phyloP scores from a whole-genome alignment of 2,888 invertebrate genomes.

The Stenotaenia linearis region DNA sequence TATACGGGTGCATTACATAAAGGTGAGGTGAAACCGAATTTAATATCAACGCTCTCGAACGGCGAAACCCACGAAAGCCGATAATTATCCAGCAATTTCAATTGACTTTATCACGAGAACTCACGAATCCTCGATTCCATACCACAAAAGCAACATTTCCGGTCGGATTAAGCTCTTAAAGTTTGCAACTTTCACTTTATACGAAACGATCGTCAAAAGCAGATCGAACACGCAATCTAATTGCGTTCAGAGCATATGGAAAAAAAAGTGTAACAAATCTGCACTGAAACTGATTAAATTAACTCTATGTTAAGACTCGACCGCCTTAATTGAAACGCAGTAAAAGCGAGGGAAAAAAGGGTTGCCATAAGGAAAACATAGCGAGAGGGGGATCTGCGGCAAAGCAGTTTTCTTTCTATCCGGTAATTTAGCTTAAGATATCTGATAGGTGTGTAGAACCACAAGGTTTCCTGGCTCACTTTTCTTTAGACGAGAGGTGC shows the following conservation, averaged over 20 bases:
- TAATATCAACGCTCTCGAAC: too few species aligned
- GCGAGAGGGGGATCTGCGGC: not conserved
- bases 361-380: constrained; percentile 2
- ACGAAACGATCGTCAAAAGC: not conserved
- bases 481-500: constrained; percentile 11
- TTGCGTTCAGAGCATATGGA: not conserved
- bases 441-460: constrained; percentile 11
- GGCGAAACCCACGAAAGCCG: too few species aligned
- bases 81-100: too few species aligned
- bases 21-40: too few species aligned
- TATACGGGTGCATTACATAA: too few species aligned
- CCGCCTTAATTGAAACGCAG: constrained; percentile 5
- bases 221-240: not conserved
- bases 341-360: not conserved
- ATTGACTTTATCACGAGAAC: too few species aligned
- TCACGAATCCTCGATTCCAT: too few species aligned
- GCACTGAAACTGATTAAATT: not conserved
- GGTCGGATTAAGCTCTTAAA: too few species aligned
- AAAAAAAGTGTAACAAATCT: not conserved
- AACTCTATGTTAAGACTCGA: not conserved
- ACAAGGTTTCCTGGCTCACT: constrained; percentile 8
- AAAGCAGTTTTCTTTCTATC: constrained; percentile 1
- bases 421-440: constrained; percentile 15
- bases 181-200: too few species aligned
- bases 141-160: too few species aligned